A percentile compares a stretch with the other conserved stretches of the same genome.
Conservation (phyloP, 2,797 vertebrate species). For the Bucorvus abyssinicus region DNA sequence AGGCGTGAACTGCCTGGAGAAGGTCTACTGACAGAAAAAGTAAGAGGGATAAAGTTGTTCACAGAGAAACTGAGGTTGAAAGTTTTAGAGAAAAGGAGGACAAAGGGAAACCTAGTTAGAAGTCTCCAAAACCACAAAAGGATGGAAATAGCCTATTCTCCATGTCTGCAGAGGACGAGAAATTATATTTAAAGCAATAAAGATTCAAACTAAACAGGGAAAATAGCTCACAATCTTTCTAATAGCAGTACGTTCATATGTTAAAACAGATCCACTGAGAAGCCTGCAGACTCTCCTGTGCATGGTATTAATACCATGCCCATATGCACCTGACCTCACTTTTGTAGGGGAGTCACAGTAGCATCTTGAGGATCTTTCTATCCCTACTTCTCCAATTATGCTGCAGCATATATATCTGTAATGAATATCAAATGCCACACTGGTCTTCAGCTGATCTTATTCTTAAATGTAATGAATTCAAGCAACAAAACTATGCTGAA, state of each 20-base stretch:
- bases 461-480: background rate
- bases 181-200: background rate
- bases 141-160: background rate
- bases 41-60: background rate
- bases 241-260: background rate
- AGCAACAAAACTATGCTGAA: background rate
- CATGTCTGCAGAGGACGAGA: background rate
- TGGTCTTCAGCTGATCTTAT: background rate
- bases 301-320: background rate
- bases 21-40: background rate
- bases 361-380: background rate
- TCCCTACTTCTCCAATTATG: background rate
- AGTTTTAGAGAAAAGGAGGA: background rate
- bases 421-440: background rate
- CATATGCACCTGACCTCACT: background rate
- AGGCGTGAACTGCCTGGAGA: background rate
- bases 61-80: background rate
- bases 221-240: background rate
- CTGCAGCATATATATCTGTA: background rate
- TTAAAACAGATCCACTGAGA: background rate
- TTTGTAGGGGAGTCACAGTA: background rate
- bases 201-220: background rate
- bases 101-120: background rate
- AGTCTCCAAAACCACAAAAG: background rate
- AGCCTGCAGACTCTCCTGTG: background rate